Evolutionary conservation across 2,797 vertebrate genomes (phyloP), one percentile per base, ranked within the genome.

Genomic region (Erpetoichthys calabaricus): DNA sequence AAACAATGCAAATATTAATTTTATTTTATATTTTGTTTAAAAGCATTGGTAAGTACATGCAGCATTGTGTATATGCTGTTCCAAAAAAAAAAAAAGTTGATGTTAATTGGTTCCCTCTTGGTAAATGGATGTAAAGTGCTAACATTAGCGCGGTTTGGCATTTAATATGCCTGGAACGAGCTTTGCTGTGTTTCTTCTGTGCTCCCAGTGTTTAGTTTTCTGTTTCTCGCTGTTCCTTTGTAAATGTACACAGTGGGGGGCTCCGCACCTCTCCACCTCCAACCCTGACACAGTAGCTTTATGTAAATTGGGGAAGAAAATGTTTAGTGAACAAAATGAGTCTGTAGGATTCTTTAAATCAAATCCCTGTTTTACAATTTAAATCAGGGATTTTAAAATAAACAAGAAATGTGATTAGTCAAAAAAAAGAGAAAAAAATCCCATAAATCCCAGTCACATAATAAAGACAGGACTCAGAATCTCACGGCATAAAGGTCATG

Each of bases 201-300:
- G 57, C n/a, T 50, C 47, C 41, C 42, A 42, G 53, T 7, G 57
- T 47, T 54, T 8, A 42, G 57, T 56, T 62, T 62, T 62, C 57
- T 62, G 56, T 59, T 49, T 55, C 61, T 45, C 45, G 45, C 50
- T 45, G 45, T 9, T 56, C 62, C 59, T 57, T 59, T 59, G 54
- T 59, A 59, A 42, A n/a, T 50, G 42, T 41, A 51, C 42, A 49
- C 49, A 59, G 25, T 25, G 25, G 25, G 25, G 25, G 25, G 25
- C 25, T 25, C 25, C 25, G 25, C 25, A 25, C 25, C 25, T 25
- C 25, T 25, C 25, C 25, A 25, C 25, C 25, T 25, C 25, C 25
- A 25, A 25, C 25, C 25, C 25, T 25, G 25, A 25, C 25, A 25
- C 25, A 25, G 25, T 25, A 1, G 25, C 25, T 25, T 25, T 25